Conservation (phyloP, 2,797 vertebrate species). For the Melanotaenia trifasciata region DNA sequence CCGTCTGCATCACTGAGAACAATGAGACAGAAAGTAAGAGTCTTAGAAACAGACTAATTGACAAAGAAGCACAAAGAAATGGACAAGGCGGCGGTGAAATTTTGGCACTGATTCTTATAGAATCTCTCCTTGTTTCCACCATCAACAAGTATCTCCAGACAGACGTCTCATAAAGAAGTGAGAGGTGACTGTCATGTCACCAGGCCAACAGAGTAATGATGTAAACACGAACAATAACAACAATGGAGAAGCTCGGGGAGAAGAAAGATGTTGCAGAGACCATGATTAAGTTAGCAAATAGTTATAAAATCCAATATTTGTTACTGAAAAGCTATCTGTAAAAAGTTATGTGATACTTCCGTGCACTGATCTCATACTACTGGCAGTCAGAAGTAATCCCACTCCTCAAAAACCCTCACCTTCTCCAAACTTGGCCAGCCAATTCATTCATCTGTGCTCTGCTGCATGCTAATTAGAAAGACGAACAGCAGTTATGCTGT, state of each 20-base stretch:
- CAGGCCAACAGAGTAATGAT: constrained; percentile 13
- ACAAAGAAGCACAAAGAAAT: constrained; percentile 29
- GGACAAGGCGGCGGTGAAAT: constrained; percentile 7
- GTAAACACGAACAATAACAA: neutral
- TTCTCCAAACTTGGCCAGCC: neutral
- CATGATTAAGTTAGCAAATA: neutral
- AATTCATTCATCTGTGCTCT: neutral
- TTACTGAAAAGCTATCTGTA: neutral
- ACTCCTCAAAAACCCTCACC: neutral
- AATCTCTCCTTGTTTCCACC: constrained; percentile 2
- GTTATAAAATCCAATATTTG: neutral
- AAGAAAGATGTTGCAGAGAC: neutral
- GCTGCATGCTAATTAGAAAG: constrained; percentile 40
- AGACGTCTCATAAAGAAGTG: constrained; percentile 1
- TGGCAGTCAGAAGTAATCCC: neutral
- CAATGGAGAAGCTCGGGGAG: neutral
- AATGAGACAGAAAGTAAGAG: constrained; percentile 42
- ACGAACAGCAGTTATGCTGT: constrained; percentile 38
- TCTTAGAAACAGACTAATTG: constrained; percentile 20
- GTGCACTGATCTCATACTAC: neutral
- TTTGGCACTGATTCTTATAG: constrained; percentile 11
- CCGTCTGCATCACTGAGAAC: constrained; percentile 51
- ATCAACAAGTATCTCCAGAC: constrained; percentile 37
- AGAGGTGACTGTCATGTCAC: constrained; percentile 53
- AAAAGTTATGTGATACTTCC: neutral